Conservation (phyloP, 2,113 vertebrate genomes). For the Glareola pratincola region DNA sequence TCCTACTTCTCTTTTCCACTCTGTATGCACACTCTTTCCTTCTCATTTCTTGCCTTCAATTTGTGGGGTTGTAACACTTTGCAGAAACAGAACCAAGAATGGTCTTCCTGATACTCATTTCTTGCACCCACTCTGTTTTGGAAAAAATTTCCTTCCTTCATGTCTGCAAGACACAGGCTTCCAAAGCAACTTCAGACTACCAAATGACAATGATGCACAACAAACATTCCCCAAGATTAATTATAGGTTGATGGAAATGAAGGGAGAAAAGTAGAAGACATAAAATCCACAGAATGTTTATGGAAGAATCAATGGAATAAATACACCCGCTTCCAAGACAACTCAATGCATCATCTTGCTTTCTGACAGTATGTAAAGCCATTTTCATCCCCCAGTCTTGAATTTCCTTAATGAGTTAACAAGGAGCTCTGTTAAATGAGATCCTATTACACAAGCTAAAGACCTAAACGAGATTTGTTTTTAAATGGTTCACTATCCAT, state of each 20-base stretch:
- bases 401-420: slow-evolving; percentile 62
- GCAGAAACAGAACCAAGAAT: background rate
- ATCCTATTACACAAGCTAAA: slow-evolving; percentile 33
- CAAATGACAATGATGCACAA: background rate
- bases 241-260: slow-evolving; percentile 19
- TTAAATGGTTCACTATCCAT: slow-evolving; percentile 23
- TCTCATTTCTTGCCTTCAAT: background rate
- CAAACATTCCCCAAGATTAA: slow-evolving; percentile 32
- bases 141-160: background rate
- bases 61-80: background rate
- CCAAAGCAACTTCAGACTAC: background rate
- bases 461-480: slow-evolving; percentile 43
- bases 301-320: slow-evolving; percentile 13
- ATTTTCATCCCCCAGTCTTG: slow-evolving; percentile 42
- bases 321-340: slow-evolving; percentile 11
- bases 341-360: slow-evolving; percentile 31
- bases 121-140: background rate
- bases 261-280: slow-evolving; percentile 16
- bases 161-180: background rate
- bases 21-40: background rate
- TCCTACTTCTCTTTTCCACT: background rate
- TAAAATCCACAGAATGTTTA: slow-evolving; percentile 37
- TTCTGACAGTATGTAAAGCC: background rate
- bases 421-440: slow-evolving; percentile 49
- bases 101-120: background rate